Evolutionary conservation across 2,113 vertebrate genomes (phyloP).

Genomic region (Calyptommatus sinebrachiatus): DNA sequence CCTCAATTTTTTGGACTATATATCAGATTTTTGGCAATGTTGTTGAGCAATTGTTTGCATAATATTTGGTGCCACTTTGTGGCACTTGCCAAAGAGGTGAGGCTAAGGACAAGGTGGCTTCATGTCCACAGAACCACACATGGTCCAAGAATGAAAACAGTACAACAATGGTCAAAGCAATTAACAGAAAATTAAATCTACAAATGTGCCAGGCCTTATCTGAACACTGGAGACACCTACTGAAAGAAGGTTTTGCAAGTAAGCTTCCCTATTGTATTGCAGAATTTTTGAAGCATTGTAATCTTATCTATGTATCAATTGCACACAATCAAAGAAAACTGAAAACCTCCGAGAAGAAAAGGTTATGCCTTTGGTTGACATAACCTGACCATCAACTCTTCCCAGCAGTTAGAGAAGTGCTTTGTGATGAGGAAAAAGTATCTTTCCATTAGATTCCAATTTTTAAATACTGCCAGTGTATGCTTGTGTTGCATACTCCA

Average conservation of each 20-base stretch:
- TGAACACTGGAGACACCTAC: not conserved
- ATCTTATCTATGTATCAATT: not conserved
- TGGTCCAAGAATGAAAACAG: not conserved
- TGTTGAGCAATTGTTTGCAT: not conserved
- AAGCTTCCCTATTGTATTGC: not conserved
- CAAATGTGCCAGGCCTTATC: not conserved
- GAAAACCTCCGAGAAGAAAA: not conserved
- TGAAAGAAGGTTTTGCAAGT: not conserved
- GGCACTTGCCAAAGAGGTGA: not conserved
- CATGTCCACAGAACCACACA: not conserved
- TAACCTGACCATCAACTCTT: not conserved
- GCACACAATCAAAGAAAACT: not conserved
- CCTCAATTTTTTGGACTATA: too few species aligned
- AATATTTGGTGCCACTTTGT: not conserved
- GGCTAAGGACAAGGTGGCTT: not conserved
- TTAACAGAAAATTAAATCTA: not conserved
- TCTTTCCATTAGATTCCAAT: not conserved
- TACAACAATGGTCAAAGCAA: not conserved
- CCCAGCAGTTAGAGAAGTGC: constrained; percentile 4
- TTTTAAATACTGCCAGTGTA: not conserved
- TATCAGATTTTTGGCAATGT: too few species aligned
- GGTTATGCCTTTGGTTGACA: not conserved
- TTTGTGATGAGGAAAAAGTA: not conserved
- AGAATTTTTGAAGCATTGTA: not conserved
- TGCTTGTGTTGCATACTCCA: too few species aligned